phyloP scores from a whole-genome alignment of 2,797 vertebrate genomes.

The Poecilia gillii region DNA sequence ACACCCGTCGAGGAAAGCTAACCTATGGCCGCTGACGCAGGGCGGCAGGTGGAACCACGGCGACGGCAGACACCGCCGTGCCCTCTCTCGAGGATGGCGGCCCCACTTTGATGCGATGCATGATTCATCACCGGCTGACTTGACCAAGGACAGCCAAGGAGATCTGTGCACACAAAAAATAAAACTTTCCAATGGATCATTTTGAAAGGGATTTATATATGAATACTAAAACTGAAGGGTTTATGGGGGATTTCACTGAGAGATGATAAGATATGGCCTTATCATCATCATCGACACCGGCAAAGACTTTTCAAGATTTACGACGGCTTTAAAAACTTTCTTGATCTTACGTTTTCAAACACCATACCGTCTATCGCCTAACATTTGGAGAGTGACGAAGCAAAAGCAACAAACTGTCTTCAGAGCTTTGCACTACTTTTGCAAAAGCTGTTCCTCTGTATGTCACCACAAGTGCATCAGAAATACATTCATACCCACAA shows the following conservation, averaged over 20 bases:
- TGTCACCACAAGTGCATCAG: background rate
- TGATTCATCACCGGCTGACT: conserved; percentile 74
- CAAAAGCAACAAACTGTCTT: conserved; percentile 15
- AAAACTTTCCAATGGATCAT: conserved; percentile 37
- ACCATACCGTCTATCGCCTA: background rate
- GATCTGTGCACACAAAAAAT: conserved; percentile 4
- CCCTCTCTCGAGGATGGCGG: conserved; percentile 58
- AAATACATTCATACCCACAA: background rate
- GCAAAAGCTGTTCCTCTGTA: conserved; percentile 8
- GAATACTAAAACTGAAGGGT: conserved; percentile 5
- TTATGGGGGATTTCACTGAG: conserved; percentile 14
- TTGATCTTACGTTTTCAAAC: conserved; percentile 11
- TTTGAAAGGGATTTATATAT: conserved; percentile 20
- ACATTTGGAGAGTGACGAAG: background rate
- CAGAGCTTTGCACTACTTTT: background rate
- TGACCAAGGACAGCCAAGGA: conserved; percentile 74
- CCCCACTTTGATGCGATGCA: conserved; percentile 72
- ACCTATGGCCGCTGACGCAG: conserved; percentile 56
- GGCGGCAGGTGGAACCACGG: conserved; percentile 67
- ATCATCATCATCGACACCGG: background rate
- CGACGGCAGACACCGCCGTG: conserved; percentile 33
- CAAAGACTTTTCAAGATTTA: conserved; percentile 10
- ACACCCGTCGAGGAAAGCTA: conserved; percentile 56
- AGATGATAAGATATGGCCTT: conserved; percentile 17
- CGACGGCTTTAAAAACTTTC: background rate